Evolutionary conservation across 2,797 vertebrate species (phyloP).

Genomic region (Melopsittacus undulatus): DNA sequence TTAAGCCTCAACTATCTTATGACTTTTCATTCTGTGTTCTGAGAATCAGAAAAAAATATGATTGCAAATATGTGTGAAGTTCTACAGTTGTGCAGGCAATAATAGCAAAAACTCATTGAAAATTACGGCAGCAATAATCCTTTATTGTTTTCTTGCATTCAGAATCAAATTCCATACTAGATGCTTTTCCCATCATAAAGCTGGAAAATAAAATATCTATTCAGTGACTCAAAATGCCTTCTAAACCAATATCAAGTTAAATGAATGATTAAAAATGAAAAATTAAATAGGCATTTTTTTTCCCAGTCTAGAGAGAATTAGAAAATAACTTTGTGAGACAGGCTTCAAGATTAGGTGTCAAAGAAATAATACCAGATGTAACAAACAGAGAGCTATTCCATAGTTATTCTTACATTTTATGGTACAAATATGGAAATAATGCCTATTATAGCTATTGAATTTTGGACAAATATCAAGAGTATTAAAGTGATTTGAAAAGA

Average conservation of each 20-base stretch:
- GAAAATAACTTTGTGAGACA: not conserved
- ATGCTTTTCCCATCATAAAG: not conserved
- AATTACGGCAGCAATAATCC: not conserved
- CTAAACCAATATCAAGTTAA: not conserved
- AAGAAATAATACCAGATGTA: not conserved
- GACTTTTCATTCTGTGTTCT: not conserved
- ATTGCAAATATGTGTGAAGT: not conserved
- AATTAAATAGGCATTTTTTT: not conserved
- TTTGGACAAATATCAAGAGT: constrained; percentile 8
- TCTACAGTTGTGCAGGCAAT: not conserved
- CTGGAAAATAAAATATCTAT: not conserved
- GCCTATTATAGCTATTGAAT: not conserved
- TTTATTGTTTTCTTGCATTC: not conserved
- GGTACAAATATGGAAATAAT: not conserved
- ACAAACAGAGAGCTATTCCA: not conserved
- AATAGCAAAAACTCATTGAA: not conserved
- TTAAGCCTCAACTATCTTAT: not conserved
- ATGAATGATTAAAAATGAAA: not conserved
- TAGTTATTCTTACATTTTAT: not conserved
- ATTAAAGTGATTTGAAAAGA: not conserved
- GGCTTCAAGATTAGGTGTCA: not conserved
- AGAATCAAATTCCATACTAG: not conserved
- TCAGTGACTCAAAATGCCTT: not conserved
- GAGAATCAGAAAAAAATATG: not conserved
- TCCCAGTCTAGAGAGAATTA: not conserved